These are phyloP conservation scores for Lasioglossum malachurum DNA, from an alignment of 2,888 invertebrate genomes.

Conservation along the genomic window DNA sequence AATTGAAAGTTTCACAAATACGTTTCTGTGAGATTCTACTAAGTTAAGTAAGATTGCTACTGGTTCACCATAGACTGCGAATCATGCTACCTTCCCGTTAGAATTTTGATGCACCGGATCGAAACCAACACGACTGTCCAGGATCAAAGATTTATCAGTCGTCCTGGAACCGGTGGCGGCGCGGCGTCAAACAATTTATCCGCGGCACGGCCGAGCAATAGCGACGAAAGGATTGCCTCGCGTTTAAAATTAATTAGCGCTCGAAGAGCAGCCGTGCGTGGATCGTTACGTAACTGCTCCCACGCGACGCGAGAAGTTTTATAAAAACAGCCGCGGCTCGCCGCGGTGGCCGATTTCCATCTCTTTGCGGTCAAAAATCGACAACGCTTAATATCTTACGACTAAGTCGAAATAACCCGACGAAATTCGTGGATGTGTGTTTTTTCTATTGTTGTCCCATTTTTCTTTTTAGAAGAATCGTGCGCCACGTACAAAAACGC, in stretches of 20 bases:
- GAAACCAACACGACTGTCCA: neutral
- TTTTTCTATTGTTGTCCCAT: no score
- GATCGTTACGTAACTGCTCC: conserved; percentile 4
- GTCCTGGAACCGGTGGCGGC: neutral
- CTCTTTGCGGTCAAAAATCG: neutral
- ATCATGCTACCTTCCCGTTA: no score
- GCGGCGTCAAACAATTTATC: neutral
- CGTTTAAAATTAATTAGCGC: conserved; percentile 20
- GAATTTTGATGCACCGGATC: no score
- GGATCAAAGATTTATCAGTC: neutral
- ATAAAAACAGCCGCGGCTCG: neutral
- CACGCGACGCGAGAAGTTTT: neutral
- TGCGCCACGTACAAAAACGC: neutral
- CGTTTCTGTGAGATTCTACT: neutral
- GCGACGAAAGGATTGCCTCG: neutral
- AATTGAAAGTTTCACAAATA: no score
- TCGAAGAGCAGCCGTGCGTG: neutral
- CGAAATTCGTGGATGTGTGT: no score
- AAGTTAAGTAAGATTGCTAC: no score
- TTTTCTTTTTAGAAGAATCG: neutral
- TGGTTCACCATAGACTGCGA: no score
- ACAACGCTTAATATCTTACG: neutral
- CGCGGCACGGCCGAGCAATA: neutral
- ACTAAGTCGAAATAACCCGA: no score
- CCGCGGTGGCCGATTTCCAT: neutral